Base-by-base conservation (phyloP, 2,113 vertebrate genomes). In the Cettia cetti region DNA sequence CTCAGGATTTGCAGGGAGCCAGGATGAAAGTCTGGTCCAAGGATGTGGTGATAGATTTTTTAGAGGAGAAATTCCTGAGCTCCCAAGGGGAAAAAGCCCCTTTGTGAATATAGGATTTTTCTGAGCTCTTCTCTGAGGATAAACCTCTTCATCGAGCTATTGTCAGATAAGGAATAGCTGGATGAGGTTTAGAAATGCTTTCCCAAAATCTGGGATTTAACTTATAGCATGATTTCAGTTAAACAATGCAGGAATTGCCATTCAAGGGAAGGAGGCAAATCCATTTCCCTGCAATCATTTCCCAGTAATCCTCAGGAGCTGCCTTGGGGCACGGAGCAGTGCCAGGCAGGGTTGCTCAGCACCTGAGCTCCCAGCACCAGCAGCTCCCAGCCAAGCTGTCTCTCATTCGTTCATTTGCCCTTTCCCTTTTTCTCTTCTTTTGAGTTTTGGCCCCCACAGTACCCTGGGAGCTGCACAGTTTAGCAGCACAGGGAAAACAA, bases 161-260 rank as follows among this genome's bases (percentile, higher is more conserved):
- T 69, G 42, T 57, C 44, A 70, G 86, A 83, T 91, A 89, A 61
- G 64, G 31, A 61, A 60, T 16, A 56, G 57, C 54, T 91, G 53
- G 63, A 66, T 82, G 71, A 93, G 47, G 40, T 66, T 91, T 89
- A 94, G 93, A 94, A 94, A 74, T 18, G 15, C 50, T 90, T 77
- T 74, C 59, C 63, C 64, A 77, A 82, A 92, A 56, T 66, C 80
- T 78, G 26, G 45, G 72, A 60, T 81, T 91, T 86, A 94, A 42
- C 59, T 59, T 59, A 20, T 6, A 74, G 26, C 42, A 33, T 4
- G 12, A 53, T 74, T 96, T 57, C 37, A 44, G 65, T 42, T 18
- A 70, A 74, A 86, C 63, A 91, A 49, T 17, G 8, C 12, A 39
- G 64, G 76, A 83, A 53, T 6, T 59, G 37, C 49, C 27, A 39